Evolutionary conservation across 2,888 invertebrate genomes (phyloP), one percentile per base, ranked within the genome.

Genomic region (Tenthredo amoena): DNA sequence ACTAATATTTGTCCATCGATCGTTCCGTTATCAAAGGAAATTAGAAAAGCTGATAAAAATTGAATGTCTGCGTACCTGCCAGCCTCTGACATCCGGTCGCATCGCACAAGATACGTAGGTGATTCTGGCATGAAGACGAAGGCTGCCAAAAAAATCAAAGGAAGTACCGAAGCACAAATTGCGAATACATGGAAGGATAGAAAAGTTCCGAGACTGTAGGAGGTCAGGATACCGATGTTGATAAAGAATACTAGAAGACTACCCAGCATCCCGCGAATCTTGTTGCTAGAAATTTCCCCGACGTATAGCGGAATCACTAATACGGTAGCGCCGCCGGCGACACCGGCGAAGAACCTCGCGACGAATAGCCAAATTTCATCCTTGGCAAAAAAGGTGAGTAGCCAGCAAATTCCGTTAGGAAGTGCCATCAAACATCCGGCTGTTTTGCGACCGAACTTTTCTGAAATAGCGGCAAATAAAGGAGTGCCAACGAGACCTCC

Each of bases 271-370:
- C 96, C 96, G 9, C 96, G 92, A 47, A 95, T 89, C 85, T 92
- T 90, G 88, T 94, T 94, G 43, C 96, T 95, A 0, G 96, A 94
- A 0, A 96, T 95, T 91, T 97, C 97, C 0, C 95, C 95, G 37
- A 95, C 94, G 90, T 95, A 96, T n/a, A 96, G 94, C 0, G 96
- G 96, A 0, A 94, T 94, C 55, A 95, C 94, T 10, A 95, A 94
- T 6, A 96, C 91, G 0, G 94, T 92, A 0, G 95, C 94, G 1
- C 95, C 95, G 0, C 95, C 95, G 0, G 95, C 94, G 0, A 95
- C 89, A 0, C 97, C 97, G 0, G 94, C 93, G 0, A 96, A 88
- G 71, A 96, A 94, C 81, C 96, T 93, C 0, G 95, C 95, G 0
- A 94, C 90, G 43, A 95, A 92, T 1, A 96, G 92, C 62, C 94